Evolutionary conservation across 2,888 invertebrate genomes (phyloP).

Genomic region (Idaea straminata): DNA sequence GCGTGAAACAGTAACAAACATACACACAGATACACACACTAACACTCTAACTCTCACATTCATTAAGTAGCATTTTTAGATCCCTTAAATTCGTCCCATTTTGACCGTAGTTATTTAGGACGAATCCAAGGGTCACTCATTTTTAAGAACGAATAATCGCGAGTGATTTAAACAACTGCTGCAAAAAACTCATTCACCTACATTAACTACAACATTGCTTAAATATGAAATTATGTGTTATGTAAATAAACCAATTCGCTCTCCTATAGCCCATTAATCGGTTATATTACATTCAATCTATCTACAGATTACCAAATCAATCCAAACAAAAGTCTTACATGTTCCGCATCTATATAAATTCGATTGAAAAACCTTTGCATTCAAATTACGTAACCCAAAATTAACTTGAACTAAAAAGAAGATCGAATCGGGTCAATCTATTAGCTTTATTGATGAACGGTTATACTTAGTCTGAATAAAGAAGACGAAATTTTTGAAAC

Average conservation of each 20-base stretch:
- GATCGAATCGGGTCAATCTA: slow-evolving; percentile 23
- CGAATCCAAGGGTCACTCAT: too few species aligned
- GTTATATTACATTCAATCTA: not conserved
- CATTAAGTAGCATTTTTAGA: too few species aligned
- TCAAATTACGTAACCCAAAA: slow-evolving; percentile 19
- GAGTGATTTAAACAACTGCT: too few species aligned
- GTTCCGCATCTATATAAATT: not conserved
- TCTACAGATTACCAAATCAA: not conserved
- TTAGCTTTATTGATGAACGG: slow-evolving; percentile 11
- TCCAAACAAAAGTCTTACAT: not conserved
- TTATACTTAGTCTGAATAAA: not conserved
- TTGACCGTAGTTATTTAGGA: too few species aligned
- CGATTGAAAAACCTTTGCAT: not conserved
- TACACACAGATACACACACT: too few species aligned
- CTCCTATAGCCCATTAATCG: not conserved
- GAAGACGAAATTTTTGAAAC: not conserved
- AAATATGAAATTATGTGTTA: too few species aligned
- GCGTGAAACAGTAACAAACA: too few species aligned
- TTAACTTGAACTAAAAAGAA: slow-evolving; percentile 20
- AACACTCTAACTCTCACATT: too few species aligned
- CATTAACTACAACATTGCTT: too few species aligned
- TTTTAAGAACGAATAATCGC: too few species aligned
- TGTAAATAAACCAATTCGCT: not conserved
- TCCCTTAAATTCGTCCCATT: too few species aligned
- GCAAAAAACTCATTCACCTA: too few species aligned